Base-by-base conservation (phyloP, 2,797 vertebrate species). In the Neosalanx taihuensis region DNA sequence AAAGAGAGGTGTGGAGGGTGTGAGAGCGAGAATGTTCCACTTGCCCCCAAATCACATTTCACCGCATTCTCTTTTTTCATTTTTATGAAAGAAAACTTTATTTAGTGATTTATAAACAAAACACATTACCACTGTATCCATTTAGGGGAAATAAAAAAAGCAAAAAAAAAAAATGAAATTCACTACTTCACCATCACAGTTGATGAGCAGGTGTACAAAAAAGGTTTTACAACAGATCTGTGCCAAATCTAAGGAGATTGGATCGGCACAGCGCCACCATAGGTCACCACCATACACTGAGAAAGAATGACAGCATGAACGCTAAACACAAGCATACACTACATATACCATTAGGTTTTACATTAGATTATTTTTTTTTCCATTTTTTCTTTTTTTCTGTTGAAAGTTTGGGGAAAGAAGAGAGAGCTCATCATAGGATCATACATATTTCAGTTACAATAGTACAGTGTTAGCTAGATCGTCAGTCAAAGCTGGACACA, bases 81-180 rank as follows among this genome's bases (percentile, higher is more conserved):
- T 95, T 94, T 97, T 97, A 96, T 94, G 95, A 97, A 98, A 97
- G 92, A 93, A 95, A 95, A 93, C 94, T 98, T 98, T 97, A 95
- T 97, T 88, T 95, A 75, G 94, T 98, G 95, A 96, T 95, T 96
- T 94, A 95, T 96, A 97, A 96, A 97, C 93, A 95, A 95, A 95
- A 93, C 92, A 94, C 92, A 90, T 91, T 92, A 92, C 89, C 88
- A 93, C 91, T 89, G 89, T 93, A 85, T 91, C 87, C 89, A 92
- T 91, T 86, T 82, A 91, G 87, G 88, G 91, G 69, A 92, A 92
- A 91, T 87, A 79, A 87, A 86, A 75, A 78, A 71, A 78, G 75
- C 78, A 86, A 81, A 77, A 85, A 73, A 73, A 91, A 85, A 85
- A 72, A 89, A 90, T 89, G 80, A 94, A 94, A 94, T 92, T 93